phyloP scores from a whole-genome alignment of 2,113 vertebrate species.

The Amblyornis subalaris region DNA sequence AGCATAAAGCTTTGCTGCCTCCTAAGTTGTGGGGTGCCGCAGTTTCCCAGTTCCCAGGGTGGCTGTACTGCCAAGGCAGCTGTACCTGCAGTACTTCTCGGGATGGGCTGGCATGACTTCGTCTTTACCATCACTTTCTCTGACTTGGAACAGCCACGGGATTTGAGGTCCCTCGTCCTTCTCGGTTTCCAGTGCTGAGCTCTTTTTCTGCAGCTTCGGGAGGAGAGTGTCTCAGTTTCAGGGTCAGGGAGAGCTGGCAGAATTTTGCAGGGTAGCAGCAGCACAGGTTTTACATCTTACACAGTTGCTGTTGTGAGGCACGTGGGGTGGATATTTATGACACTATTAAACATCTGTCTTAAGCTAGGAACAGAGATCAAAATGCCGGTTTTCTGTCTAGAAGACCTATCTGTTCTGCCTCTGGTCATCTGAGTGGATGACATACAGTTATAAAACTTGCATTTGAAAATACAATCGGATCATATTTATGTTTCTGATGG shows the following conservation, averaged over 20 bases:
- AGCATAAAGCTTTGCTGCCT: background rate
- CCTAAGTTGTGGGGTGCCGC: fast-evolving
- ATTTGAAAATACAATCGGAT: background rate
- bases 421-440: background rate
- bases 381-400: background rate
- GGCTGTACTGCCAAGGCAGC: background rate
- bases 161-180: background rate
- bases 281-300: background rate
- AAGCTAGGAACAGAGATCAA: background rate
- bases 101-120: background rate
- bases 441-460: background rate
- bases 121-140: background rate
- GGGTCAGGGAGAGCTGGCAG: background rate
- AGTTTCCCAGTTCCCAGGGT: background rate
- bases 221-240: background rate
- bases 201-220: background rate
- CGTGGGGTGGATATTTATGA: background rate
- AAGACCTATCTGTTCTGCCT: background rate
- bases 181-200: background rate
- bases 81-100: background rate
- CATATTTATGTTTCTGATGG: background rate
- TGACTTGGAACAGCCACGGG: background rate
- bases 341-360: background rate
- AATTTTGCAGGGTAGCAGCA: background rate
- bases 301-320: background rate